phyloP scores from a whole-genome alignment of 2,888 invertebrate genomes.

The Steromphala cineraria region DNA sequence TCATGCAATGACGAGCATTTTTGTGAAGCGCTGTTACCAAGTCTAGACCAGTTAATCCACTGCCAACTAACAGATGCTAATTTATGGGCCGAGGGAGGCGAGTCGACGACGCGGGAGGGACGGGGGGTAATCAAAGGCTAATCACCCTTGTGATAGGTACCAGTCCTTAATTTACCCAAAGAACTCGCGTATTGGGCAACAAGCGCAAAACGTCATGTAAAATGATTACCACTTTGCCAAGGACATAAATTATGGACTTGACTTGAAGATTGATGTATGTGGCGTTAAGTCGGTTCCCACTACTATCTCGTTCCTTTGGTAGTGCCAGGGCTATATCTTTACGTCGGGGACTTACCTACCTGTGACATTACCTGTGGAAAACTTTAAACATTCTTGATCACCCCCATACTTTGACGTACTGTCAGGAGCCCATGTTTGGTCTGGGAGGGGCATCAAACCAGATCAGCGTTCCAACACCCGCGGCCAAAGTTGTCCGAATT shows the following conservation, averaged over 20 bases:
- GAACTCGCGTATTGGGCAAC: slow-evolving; percentile 6
- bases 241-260: slow-evolving; percentile 11
- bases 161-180: background rate
- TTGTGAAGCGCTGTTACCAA: background rate
- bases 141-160: background rate
- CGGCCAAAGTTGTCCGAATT: background rate
- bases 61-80: slow-evolving; percentile 1
- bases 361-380: background rate
- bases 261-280: background rate
- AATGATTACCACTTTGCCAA: background rate
- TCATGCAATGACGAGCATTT: background rate
- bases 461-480: background rate
- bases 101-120: background rate
- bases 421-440: background rate
- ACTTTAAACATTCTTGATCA: too few relatives aligned
- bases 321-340: background rate
- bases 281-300: background rate
- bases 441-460: background rate
- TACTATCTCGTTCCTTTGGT: background rate
- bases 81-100: background rate
- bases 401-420: too few relatives aligned
- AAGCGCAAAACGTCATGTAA: slow-evolving; percentile 11
- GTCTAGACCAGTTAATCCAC: background rate
- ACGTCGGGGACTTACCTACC: background rate
- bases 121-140: background rate